A percentile compares a stretch with the other conserved stretches of the same genome.
Conservation (phyloP, 2,888 invertebrate genomes). For the Camptogramma bilineatum region DNA sequence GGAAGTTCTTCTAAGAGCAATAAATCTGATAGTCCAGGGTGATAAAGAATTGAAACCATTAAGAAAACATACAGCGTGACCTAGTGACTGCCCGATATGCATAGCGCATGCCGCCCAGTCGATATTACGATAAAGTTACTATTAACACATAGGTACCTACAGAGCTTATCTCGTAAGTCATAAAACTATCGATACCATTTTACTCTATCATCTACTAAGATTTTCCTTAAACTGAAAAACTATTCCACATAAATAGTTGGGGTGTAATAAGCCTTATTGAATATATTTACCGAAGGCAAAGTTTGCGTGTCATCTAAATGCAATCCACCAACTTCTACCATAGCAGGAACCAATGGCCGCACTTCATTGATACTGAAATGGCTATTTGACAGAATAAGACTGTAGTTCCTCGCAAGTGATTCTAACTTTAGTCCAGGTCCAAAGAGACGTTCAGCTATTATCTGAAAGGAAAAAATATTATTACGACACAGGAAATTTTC, state of each 20-base stretch:
- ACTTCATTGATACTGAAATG: constrained; percentile 85
- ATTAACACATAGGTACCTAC: constrained; percentile 17
- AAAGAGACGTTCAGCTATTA: constrained; percentile 79
- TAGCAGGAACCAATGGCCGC: constrained; percentile 81
- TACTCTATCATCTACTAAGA: neutral
- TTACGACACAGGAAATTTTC: neutral
- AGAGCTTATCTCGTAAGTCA: constrained; percentile 4
- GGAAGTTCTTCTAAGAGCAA: constrained; percentile 8
- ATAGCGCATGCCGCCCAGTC: constrained; percentile 32
- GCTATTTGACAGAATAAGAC: constrained; percentile 83
- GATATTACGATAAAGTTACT: constrained; percentile 42
- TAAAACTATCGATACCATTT: neutral
- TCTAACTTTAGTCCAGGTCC: constrained; percentile 77
- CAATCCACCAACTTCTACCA: constrained; percentile 85
- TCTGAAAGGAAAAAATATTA: constrained; percentile 53
- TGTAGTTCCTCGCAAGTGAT: constrained; percentile 77
- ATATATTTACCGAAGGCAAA: constrained; percentile 70
- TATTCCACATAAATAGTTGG: neutral
- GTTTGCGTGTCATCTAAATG: constrained; percentile 78
- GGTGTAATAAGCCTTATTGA: neutral
- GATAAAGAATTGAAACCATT: constrained; percentile 16
- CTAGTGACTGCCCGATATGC: constrained; percentile 53
- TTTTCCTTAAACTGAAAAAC: neutral
- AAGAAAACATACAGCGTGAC: constrained; percentile 46
- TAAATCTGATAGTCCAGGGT: constrained; percentile 18